Conservation (phyloP, 1,140 invertebrate genomes). For the Notospermus geniculatus region DNA sequence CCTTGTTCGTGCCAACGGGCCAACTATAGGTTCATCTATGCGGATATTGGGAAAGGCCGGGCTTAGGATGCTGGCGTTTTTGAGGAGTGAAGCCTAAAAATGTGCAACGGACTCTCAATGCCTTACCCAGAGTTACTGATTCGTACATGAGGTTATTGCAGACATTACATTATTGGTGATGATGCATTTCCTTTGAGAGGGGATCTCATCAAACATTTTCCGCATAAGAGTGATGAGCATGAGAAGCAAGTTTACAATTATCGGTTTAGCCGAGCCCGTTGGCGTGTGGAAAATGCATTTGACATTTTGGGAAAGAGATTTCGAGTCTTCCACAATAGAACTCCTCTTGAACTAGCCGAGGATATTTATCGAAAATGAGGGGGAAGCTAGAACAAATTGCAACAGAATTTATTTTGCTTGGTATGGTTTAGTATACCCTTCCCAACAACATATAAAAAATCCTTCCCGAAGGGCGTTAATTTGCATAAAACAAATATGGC, state of each 20-base stretch:
- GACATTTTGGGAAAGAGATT: conserved; percentile 1
- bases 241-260: conserved; percentile 6
- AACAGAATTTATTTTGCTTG: no score
- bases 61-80: neutral
- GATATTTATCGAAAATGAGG: no score
- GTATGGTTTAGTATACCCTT: no score
- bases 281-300: neutral
- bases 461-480: no score
- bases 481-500: no score
- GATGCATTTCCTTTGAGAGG: conserved; percentile 1
- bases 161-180: neutral
- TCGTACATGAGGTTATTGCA: neutral
- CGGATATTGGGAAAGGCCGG: conserved; percentile 5
- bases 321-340: neutral
- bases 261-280: neutral
- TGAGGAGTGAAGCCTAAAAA: conserved; percentile 2
- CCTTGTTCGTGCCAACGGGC: neutral
- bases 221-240: neutral
- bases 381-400: no score
- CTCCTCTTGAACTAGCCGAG: neutral
- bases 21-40: conserved; percentile 8
- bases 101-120: neutral
- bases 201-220: conserved; percentile 2
- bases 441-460: no score
- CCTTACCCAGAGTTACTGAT: neutral